Percentiles rank a stretch among this genome's conserved stretches.
phyloP scores from a whole-genome alignment of 2,113 vertebrate species.

The Garra rufa region DNA sequence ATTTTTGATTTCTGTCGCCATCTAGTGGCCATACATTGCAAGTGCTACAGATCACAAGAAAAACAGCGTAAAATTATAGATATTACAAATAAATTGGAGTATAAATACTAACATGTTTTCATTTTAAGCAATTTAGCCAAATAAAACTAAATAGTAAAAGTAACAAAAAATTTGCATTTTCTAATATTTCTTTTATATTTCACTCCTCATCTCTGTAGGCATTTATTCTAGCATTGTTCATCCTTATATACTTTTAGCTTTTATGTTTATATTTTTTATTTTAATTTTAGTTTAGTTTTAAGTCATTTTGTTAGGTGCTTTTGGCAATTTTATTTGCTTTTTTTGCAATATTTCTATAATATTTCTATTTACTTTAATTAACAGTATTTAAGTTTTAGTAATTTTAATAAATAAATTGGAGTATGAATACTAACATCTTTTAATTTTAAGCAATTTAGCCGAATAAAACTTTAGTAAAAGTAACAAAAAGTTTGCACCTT shows the following conservation, averaged over 20 bases:
- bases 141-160: background rate
- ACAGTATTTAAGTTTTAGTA: no score
- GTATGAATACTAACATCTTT: no score
- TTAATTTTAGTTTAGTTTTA: background rate
- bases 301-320: no score
- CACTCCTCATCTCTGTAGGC: background rate
- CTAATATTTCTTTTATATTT: background rate
- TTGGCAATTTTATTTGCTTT: no score
- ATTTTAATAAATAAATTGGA: no score
- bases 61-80: background rate
- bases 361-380: no score
- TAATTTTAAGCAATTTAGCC: no score
- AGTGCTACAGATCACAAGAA: background rate
- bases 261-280: background rate
- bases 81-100: no score
- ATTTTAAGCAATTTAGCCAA: background rate
- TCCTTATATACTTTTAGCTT: background rate
- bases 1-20: conserved; percentile 16
- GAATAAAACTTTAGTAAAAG: no score
- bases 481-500: no score
- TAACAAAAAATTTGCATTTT: background rate
- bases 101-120: background rate
- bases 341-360: no score
- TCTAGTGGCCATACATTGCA: conserved; percentile 17
- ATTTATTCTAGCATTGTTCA: background rate